phyloP scores from a whole-genome alignment of 1,140 invertebrate species.

The Rhagoletis pomonella region DNA sequence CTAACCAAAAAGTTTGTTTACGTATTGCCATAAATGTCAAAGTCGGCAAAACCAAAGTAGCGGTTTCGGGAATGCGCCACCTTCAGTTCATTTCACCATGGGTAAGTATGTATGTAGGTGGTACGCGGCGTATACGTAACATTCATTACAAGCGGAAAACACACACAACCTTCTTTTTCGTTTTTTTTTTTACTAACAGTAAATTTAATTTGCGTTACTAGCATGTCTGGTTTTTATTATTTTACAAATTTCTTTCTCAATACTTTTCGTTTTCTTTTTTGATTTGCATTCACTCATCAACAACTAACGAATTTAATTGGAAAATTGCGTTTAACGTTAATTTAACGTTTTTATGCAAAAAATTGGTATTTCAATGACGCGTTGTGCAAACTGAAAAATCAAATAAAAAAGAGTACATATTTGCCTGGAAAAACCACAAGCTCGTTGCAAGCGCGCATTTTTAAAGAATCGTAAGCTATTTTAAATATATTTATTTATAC shows the following conservation, averaged over 20 bases:
- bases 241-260: no score
- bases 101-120: neutral
- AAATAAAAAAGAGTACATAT: no score
- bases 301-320: constrained; percentile 34
- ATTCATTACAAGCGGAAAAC: no score
- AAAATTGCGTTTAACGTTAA: constrained; percentile 34
- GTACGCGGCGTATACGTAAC: neutral
- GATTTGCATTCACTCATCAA: neutral
- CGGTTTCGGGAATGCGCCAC: no score
- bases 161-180: no score
- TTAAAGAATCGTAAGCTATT: neutral
- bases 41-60: no score
- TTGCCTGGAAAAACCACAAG: neutral
- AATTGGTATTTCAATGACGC: neutral
- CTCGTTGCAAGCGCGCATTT: neutral
- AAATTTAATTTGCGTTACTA: constrained; percentile 45
- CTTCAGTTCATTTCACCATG: no score
- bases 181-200: neutral
- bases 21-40: no score
- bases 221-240: neutral
- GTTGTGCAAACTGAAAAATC: neutral
- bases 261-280: neutral
- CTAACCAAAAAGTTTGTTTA: no score
- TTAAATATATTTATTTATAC: neutral
- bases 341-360: constrained; percentile 12